Base-by-base conservation (phyloP, 2,888 invertebrate species). In the Caenorhabditis becei region DNA sequence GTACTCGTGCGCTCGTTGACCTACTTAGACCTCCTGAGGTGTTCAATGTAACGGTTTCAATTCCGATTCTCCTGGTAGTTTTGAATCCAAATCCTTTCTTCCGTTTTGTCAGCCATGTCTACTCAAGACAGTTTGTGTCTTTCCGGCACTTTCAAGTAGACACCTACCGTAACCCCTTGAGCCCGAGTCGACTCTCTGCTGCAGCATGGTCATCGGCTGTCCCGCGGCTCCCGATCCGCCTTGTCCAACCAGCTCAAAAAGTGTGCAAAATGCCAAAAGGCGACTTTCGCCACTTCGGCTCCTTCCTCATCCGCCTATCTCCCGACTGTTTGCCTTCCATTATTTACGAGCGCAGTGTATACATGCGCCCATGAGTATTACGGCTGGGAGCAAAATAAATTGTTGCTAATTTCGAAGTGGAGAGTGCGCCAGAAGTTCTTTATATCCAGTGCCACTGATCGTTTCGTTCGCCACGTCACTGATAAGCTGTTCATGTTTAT, bases 331-430 rank as follows among this genome's bases (percentile, higher is more conserved):
- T 74, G 74, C 74, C 51, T 59, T 74, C 74, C 74, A 74, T 74
- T 74, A 74, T 74, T 74, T 74, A 74, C 74, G 74, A 66, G 74
- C 74, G 66, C 65, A 74, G 74, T 74, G 74, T 74, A 74, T 59
- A 74, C 74, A 74, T 74, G 74, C 49, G 58, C 65, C 65, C 74
- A 74, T 74, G 65, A 66, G 74, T 74, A n/a, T n/a, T n/a, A 74
- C 74, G 74, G 58, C 72, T 74, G 65, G n/a, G 74, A 74, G 74
- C 65, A 74, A 74, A 74, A 66, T 74, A 74, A 65, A 74, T 74
- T 74, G 74, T 74, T 74, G 74, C 74, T 74, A 74, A 74, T 74
- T 74, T 74, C 66, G 74, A 74, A 74, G 74, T n/a, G n/a, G n/a
- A n/a, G n/a, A n/a, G n/a, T 74, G 74, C 65, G 54, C 47, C 58